These are phyloP conservation scores for Poliocrania exsul DNA, from an alignment of 2,797 vertebrate species.

Conservation along the genomic window DNA sequence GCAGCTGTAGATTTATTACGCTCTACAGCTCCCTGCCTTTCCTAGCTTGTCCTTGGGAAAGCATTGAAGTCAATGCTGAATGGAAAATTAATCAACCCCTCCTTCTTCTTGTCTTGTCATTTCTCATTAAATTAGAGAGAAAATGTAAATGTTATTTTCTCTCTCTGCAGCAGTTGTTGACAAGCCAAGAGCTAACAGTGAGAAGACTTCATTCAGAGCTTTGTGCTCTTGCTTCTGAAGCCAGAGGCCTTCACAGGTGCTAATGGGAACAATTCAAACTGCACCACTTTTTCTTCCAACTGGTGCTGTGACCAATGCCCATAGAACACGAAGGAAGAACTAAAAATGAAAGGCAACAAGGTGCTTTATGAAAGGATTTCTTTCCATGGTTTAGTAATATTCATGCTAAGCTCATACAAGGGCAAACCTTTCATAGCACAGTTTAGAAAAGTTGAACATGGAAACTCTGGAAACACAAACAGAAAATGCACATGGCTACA, in stretches of 20 bases:
- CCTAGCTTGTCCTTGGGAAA: constrained; percentile 30
- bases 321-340: neutral
- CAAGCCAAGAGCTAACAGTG: neutral
- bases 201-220: constrained; percentile 64
- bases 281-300: neutral
- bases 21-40: constrained; percentile 7
- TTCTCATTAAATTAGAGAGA: constrained; percentile 47
- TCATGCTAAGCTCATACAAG: neutral
- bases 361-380: neutral
- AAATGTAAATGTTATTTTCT: constrained; percentile 62
- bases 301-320: neutral
- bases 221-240: neutral
- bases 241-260: constrained; percentile 19
- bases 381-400: neutral
- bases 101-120: neutral
- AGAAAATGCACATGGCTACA: neutral
- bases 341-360: neutral
- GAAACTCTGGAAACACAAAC: neutral
- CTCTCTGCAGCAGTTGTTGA: neutral
- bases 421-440: neutral
- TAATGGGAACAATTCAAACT: constrained; percentile 5
- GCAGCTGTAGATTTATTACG: constrained; percentile 45
- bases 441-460: neutral
- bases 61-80: neutral
- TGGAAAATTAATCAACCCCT: constrained; percentile 53